phyloP scores from a whole-genome alignment of 2,797 vertebrate species.

The Sebastes diaconus region DNA sequence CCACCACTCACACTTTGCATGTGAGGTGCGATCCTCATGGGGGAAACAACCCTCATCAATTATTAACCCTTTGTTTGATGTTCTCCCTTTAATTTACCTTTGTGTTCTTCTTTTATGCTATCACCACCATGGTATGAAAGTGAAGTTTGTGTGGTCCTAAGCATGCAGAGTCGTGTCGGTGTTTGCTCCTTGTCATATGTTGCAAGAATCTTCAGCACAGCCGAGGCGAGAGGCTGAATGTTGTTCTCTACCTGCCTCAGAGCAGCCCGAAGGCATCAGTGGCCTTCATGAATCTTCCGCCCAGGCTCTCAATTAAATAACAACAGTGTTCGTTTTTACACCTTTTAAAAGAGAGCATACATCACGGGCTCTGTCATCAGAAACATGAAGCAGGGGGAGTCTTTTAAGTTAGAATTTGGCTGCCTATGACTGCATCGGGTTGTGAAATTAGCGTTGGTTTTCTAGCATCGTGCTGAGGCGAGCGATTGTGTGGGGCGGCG shows the following conservation, averaged over 20 bases:
- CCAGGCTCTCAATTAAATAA: constrained; percentile 19
- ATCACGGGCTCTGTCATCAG: neutral
- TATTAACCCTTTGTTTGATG: constrained; percentile 32
- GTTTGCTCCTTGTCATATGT: constrained; percentile 9
- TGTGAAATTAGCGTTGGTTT: constrained; percentile 44
- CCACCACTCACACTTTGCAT: neutral
- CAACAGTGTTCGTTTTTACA: neutral
- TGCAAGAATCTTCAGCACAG: constrained; percentile 6
- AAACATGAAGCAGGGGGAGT: neutral
- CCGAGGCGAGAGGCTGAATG: neutral
- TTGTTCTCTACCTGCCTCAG: constrained; percentile 19
- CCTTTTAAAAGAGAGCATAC: neutral
- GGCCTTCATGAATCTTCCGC: constrained; percentile 17
- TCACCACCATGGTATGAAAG: neutral
- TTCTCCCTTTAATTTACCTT: constrained; percentile 15
- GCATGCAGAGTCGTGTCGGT: constrained; percentile 16
- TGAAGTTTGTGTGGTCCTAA: neutral
- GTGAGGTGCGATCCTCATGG: constrained; percentile 4
- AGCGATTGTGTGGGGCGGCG: constrained; percentile 34
- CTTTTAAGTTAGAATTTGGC: constrained; percentile 1
- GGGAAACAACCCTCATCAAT: constrained; percentile 15
- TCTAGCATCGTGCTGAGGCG: constrained; percentile 32
- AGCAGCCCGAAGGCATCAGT: constrained; percentile 35
- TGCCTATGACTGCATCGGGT: neutral
- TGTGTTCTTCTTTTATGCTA: neutral